Evolutionary conservation across 53 echinoderm and acorn worm species (phyloP).

Genomic region (Mesocentrotus franciscanus): DNA sequence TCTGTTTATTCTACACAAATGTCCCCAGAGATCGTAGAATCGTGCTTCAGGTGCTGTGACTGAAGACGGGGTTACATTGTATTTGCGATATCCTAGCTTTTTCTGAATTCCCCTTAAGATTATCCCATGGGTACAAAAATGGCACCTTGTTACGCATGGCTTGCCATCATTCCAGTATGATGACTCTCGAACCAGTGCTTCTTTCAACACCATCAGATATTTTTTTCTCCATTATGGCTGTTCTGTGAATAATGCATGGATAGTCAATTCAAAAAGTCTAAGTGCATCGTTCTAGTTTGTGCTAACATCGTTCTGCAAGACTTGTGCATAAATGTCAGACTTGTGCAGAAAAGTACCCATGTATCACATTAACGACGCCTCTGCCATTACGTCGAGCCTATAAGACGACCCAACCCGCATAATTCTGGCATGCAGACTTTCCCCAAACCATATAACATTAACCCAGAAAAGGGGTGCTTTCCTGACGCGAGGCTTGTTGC

Average conservation of each 20-base stretch:
- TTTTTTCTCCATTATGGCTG: not conserved
- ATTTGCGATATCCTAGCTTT: not conserved
- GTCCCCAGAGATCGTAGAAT: not conserved
- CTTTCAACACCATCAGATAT: not conserved
- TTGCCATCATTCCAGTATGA: slow-evolving; percentile 6
- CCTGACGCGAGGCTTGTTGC: not conserved
- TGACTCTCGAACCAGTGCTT: not conserved
- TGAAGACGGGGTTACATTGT: not conserved
- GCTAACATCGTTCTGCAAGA: not conserved
- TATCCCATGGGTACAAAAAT: not conserved
- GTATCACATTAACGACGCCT: slow-evolving; percentile 23
- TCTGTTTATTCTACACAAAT: not conserved
- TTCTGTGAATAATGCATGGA: slow-evolving; percentile 34
- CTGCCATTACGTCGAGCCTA: not conserved
- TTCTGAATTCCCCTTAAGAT: not conserved
- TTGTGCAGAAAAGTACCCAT: not conserved
- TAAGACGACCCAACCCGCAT: not conserved
- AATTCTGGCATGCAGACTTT: not conserved
- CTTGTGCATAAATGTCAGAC: not conserved
- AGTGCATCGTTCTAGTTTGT: not conserved
- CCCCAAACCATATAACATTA: not conserved
- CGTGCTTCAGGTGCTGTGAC: not conserved
- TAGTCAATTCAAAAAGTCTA: not conserved
- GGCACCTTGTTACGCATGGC: not conserved
- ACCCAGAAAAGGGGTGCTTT: not conserved